Evolutionary conservation across 2,797 vertebrate species (phyloP).

Genomic region (Ara ararauna): DNA sequence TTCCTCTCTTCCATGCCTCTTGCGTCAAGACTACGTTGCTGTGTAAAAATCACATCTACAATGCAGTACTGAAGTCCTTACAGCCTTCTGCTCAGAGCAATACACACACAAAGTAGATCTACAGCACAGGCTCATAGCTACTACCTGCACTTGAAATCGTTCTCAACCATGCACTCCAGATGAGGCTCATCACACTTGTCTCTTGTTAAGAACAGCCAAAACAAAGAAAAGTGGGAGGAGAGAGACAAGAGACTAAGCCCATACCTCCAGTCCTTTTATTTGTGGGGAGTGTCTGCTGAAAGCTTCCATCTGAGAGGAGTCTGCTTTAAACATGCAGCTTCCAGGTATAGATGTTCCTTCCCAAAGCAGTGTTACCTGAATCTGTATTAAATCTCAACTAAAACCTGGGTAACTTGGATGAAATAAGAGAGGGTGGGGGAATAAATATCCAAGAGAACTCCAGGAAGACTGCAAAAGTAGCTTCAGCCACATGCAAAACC

Average conservation of each 20-base stretch:
- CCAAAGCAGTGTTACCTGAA: neutral
- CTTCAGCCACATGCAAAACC: neutral
- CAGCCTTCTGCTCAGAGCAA: neutral
- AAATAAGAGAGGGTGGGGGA: neutral
- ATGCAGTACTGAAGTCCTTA: neutral
- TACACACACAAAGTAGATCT: neutral
- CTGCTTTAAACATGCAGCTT: neutral
- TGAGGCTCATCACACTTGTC: neutral
- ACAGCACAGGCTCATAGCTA: rapidly evolving
- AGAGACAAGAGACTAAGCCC: neutral
- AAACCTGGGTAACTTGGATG: neutral
- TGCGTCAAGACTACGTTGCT: neutral
- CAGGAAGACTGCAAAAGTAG: neutral
- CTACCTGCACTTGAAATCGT: too few species aligned
- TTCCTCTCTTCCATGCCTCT: neutral
- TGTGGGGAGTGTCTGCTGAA: neutral
- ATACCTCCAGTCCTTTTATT: neutral
- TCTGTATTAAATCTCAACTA: rapidly evolving
- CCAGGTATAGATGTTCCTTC: neutral
- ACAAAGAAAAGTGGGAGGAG: neutral
- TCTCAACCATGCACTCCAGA: neutral
- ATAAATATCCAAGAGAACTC: neutral
- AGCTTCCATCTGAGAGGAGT: neutral
- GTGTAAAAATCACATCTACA: neutral
- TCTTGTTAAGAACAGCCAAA: neutral